phyloP scores from a whole-genome alignment of 2,797 vertebrate species.

The Malurus leucopterus region DNA sequence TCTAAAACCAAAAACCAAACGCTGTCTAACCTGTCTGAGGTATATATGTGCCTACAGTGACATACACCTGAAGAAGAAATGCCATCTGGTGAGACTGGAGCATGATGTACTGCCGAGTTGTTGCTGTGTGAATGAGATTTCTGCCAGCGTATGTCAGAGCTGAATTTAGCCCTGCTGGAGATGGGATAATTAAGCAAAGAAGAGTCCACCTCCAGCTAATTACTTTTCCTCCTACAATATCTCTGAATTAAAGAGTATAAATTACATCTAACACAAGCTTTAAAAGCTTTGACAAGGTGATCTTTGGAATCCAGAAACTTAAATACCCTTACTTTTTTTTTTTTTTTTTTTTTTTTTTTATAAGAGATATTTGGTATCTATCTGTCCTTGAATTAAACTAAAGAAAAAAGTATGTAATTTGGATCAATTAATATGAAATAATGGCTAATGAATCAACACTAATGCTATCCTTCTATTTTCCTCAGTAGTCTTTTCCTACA shows the following conservation, averaged over 20 bases:
- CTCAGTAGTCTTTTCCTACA: background rate
- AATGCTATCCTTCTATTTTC: background rate
- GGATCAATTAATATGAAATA: background rate
- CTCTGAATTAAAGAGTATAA: background rate
- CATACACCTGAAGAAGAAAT: background rate
- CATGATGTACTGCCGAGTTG: background rate
- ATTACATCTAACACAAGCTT: background rate
- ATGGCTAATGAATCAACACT: background rate
- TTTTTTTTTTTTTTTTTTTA: background rate
- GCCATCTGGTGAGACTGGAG: background rate
- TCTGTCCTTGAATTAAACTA: background rate
- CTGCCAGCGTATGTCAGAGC: background rate
- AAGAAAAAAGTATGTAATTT: background rate
- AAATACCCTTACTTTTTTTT: background rate
- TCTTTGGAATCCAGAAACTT: background rate
- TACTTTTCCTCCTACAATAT: slow-evolving; percentile 7
- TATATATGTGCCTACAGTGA: background rate
- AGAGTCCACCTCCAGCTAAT: slow-evolving; percentile 25
- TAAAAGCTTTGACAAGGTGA: background rate
- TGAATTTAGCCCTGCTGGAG: background rate
- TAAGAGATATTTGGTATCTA: background rate
- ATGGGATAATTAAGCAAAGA: slow-evolving; percentile 26
- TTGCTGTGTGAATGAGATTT: slow-evolving; percentile 13
- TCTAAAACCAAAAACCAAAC: too few species aligned
- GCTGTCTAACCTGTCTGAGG: background rate